These are phyloP conservation scores for Drosophila maculinotata DNA, from an alignment of 2,888 invertebrate species.

Conservation along the genomic window DNA sequence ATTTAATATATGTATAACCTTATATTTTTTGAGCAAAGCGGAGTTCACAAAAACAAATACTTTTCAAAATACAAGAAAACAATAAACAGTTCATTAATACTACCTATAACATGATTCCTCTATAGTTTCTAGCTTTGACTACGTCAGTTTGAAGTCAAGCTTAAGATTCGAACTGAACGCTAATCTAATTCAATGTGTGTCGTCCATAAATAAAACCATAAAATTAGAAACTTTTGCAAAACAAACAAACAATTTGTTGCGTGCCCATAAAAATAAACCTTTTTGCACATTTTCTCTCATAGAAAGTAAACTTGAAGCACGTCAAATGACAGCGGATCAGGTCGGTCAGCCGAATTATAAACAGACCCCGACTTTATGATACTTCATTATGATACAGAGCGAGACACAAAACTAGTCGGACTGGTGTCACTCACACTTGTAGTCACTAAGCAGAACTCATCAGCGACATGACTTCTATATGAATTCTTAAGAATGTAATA, in stretches of 20 bases:
- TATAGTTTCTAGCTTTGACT: slow-evolving; percentile 25
- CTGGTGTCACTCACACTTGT: slow-evolving; percentile 26
- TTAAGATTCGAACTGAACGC: slow-evolving; percentile 15
- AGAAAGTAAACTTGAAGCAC: slow-evolving; percentile 72
- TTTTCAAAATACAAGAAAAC: too few species aligned
- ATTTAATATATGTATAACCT: too few species aligned
- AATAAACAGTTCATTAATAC: too few species aligned
- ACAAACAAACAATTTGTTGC: slow-evolving; percentile 55
- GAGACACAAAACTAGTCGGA: slow-evolving; percentile 37
- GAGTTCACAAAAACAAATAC: too few species aligned
- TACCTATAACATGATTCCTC: too few species aligned
- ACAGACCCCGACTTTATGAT: slow-evolving; percentile 27
- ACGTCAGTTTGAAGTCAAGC: slow-evolving; percentile 5
- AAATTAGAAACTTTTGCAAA: slow-evolving; percentile 64
- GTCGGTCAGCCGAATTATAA: slow-evolving; percentile 60
- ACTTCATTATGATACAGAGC: slow-evolving; percentile 45
- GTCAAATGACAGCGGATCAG: slow-evolving; percentile 55
- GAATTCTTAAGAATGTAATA: slow-evolving; percentile 23
- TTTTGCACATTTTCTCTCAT: slow-evolving; percentile 56
- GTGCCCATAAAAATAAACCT: slow-evolving; percentile 30
- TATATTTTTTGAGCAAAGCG: too few species aligned
- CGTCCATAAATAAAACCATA: slow-evolving; percentile 41
- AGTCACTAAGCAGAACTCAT: slow-evolving; percentile 23
- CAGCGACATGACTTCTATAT: slow-evolving; percentile 13
- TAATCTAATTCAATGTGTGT: slow-evolving; percentile 44